Conservation (phyloP, 1,140 invertebrate genomes). For the Papilio dardanus region DNA sequence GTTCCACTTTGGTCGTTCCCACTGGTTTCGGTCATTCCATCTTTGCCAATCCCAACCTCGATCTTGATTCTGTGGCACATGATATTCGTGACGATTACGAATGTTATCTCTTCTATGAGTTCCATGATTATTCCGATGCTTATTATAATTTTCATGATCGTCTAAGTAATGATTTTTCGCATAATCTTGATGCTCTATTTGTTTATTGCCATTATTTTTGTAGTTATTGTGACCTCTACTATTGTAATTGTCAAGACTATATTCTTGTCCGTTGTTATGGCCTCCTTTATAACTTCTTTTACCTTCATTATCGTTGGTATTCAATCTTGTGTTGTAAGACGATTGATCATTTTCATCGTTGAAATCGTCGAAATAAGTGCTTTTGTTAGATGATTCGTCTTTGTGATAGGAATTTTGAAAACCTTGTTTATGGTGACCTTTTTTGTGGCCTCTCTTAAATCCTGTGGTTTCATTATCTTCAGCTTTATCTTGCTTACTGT, state of each 20-base stretch:
- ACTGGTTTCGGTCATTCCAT: constrained; percentile 63
- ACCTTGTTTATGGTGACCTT: constrained; percentile 85
- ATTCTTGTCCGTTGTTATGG: constrained; percentile 74
- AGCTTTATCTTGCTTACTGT: constrained; percentile 71
- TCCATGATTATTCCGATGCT: constrained; percentile 70
- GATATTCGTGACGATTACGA: constrained; percentile 62
- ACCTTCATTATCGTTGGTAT: constrained; percentile 77
- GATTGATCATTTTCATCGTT: constrained; percentile 83
- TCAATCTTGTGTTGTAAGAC: constrained; percentile 79
- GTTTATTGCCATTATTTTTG: constrained; percentile 76
- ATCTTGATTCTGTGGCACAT: constrained; percentile 52
- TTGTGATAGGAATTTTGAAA: constrained; percentile 86
- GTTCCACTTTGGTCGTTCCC: constrained; percentile 59
- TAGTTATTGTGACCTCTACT: constrained; percentile 79
- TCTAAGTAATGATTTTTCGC: constrained; percentile 82
- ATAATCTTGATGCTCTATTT: constrained; percentile 77
- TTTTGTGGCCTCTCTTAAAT: constrained; percentile 83
- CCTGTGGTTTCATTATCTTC: constrained; percentile 74
- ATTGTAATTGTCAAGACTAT: constrained; percentile 71
- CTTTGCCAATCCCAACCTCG: constrained; percentile 64
- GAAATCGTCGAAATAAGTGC: constrained; percentile 85
- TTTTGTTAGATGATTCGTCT: constrained; percentile 86
- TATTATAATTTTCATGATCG: constrained; percentile 74
- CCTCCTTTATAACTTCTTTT: constrained; percentile 78
- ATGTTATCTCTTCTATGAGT: constrained; percentile 70